Percentiles rank a stretch among this genome's conserved stretches.
phyloP scores from a whole-genome alignment of 2,113 vertebrate species.

The Pomatostomus ruficeps region DNA sequence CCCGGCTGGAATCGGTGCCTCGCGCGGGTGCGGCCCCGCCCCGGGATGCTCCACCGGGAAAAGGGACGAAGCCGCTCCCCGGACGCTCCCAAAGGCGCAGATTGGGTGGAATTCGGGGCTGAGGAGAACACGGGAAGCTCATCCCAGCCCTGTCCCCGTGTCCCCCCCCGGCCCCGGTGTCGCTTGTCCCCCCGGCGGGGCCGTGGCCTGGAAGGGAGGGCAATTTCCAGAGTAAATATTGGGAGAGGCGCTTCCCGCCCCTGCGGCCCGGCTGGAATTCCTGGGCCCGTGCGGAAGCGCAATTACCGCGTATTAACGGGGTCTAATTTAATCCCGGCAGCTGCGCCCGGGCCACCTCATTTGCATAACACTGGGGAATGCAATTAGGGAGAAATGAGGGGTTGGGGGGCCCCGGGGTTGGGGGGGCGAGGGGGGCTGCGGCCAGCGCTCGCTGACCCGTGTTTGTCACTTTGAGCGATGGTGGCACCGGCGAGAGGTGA shows the following conservation, averaged over 20 bases:
- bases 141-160: not conserved
- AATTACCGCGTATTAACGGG: slow-evolving; percentile 69
- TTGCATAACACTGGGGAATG: slow-evolving; percentile 74
- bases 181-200: not conserved
- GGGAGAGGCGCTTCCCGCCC: slow-evolving; percentile 5
- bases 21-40: too few species aligned
- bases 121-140: rapidly evolving
- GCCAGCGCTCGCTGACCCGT: not conserved
- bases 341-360: slow-evolving; percentile 63
- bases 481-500: not conserved
- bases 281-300: slow-evolving; percentile 32
- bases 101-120: not conserved
- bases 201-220: not conserved
- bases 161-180: not conserved
- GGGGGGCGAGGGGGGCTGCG: not conserved
- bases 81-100: rapidly evolving
- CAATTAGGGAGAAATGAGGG: slow-evolving; percentile 65
- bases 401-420: not conserved
- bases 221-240: slow-evolving; percentile 39
- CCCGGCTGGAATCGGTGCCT: too few species aligned
- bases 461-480: not conserved
- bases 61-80: not conserved
- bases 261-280: not conserved
- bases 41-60: not conserved
- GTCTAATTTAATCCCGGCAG: slow-evolving; percentile 72